Conservation (phyloP, 1,140 invertebrate genomes). For the Caenorhabditis brenneri region DNA sequence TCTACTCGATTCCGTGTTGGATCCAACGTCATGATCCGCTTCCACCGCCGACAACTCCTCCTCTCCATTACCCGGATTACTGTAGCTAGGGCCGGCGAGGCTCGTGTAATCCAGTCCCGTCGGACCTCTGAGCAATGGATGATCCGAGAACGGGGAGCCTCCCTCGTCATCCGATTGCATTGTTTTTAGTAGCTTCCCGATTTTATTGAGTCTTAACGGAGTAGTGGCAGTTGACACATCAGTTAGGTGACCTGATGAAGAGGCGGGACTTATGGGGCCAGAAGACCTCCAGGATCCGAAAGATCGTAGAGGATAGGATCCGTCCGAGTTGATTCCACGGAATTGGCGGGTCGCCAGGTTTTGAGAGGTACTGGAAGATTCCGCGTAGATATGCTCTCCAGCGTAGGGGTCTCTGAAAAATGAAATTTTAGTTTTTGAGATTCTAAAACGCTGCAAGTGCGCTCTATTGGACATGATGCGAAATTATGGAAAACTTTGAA, state of each 20-base stretch:
- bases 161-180: slow-evolving; percentile 48
- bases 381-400: slow-evolving; percentile 47
- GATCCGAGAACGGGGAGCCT: not conserved
- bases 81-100: not conserved
- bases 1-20: slow-evolving; percentile 56
- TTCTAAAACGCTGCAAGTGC: no score
- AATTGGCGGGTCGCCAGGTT: not conserved
- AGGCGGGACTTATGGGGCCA: slow-evolving; percentile 24
- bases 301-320: slow-evolving; percentile 17
- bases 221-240: slow-evolving; percentile 31
- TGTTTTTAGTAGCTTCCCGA: slow-evolving; percentile 55
- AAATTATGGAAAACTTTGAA: no score
- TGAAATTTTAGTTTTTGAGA: no score
- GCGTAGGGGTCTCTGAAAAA: slow-evolving; percentile 49
- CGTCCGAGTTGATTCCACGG: slow-evolving; percentile 13
- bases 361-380: slow-evolving; percentile 22
- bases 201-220: slow-evolving; percentile 55
- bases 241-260: slow-evolving; percentile 21
- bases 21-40: slow-evolving; percentile 54
- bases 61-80: slow-evolving; percentile 8
- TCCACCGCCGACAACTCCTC: slow-evolving; percentile 48
- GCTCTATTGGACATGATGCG: no score
- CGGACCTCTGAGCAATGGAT: not conserved
- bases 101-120: no score
- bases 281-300: slow-evolving; percentile 42